These are phyloP conservation scores for Oscheius sp. DNA, from an alignment of 1,140 invertebrate species.

Conservation along the genomic window DNA sequence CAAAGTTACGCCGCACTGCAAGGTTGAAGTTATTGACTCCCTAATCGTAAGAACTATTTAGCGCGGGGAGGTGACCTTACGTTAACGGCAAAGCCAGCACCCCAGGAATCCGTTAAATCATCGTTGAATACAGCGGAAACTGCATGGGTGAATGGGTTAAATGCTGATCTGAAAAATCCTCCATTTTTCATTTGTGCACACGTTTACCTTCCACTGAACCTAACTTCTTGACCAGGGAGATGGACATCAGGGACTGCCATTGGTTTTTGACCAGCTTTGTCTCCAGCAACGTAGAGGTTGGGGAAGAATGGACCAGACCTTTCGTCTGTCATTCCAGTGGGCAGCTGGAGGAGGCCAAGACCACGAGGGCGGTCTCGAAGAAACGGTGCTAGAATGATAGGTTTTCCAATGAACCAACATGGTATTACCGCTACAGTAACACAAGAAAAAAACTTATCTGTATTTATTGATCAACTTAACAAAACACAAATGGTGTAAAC, in stretches of 20 bases:
- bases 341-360: slow-evolving; percentile 39
- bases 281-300: slow-evolving; percentile 44
- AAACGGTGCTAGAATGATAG: slow-evolving; percentile 21
- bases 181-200: not conserved
- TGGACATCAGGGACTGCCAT: slow-evolving; percentile 44
- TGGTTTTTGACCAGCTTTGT: slow-evolving; percentile 40
- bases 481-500: no score
- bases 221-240: slow-evolving; percentile 40
- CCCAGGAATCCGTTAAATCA: slow-evolving; percentile 47
- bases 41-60: not conserved
- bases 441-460: no score
- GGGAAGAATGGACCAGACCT: slow-evolving; percentile 40
- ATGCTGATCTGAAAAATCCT: slow-evolving; percentile 20
- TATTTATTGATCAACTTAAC: no score
- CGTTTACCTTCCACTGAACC: slow-evolving; percentile 39
- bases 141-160: slow-evolving; percentile 46
- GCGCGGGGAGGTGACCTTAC: slow-evolving; percentile 22
- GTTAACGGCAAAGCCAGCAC: slow-evolving; percentile 45
- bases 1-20: not conserved
- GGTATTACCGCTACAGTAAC: no score
- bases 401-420: no score
- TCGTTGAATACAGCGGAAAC: slow-evolving; percentile 44
- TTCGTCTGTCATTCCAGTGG: slow-evolving; percentile 47
- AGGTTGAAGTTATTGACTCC: not conserved
- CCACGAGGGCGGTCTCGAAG: slow-evolving; percentile 40